Conservation (phyloP, 2,797 vertebrate genomes). For the Gymnoscopelus braueri region DNA sequence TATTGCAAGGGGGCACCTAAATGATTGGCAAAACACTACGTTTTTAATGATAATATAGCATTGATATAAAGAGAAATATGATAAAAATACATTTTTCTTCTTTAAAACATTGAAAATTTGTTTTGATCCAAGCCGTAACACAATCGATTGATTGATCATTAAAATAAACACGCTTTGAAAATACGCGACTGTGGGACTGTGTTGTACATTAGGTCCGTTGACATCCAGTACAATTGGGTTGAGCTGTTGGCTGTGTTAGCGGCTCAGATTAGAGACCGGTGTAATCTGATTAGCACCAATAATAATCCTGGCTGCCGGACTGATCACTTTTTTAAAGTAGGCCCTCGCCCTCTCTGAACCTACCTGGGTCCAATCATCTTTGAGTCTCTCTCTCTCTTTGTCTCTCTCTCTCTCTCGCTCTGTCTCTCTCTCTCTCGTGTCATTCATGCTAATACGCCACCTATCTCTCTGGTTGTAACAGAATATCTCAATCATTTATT, state of each 20-base stretch:
- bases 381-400: background rate
- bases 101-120: no score
- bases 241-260: background rate
- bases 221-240: slow-evolving; percentile 1
- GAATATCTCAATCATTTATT: background rate
- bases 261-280: slow-evolving; percentile 51
- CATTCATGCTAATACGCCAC: background rate
- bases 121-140: no score
- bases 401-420: background rate
- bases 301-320: slow-evolving; percentile 10
- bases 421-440: background rate
- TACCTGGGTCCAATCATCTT: background rate
- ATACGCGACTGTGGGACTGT: background rate
- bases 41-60: no score
- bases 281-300: slow-evolving; percentile 56
- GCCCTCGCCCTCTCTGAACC: no score
- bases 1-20: no score
- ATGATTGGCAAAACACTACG: no score
- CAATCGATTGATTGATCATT: no score
- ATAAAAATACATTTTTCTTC: no score
- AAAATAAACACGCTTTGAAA: no score
- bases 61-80: no score
- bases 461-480: background rate
- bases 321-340: background rate
- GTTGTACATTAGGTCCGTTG: slow-evolving; percentile 15